Base-by-base conservation (phyloP, 2,888 invertebrate genomes). In the Camponotus fellah region DNA sequence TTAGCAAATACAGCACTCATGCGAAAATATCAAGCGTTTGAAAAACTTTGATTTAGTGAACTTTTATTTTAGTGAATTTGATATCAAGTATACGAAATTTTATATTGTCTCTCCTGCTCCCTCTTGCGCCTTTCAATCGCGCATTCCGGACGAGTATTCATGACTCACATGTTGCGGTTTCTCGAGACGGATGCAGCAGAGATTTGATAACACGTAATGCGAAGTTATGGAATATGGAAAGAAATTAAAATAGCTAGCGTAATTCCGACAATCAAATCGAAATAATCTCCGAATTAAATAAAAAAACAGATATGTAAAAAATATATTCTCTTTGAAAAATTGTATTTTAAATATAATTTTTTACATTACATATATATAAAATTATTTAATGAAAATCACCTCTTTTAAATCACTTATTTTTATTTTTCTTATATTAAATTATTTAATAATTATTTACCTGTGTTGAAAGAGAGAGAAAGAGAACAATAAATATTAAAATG, bases 211-310 rank as follows among this genome's bases (percentile, higher is more conserved):
- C 71, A 37, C 58, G 37, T 46, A 60, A 26, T 26, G 71, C 37
- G 46, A 60, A 46, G 71, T 79, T 69, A 77, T 34, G 37, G 69
- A 58, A 79, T 46, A 46, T 60, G 60, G 56, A 17, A 56, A 8
- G 32, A 72, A 72, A 80, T 80, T 80, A 80, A 80, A 60, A 62
- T n/a, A 34, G 46, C 56, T 72, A 80, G 62, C 26, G 60, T 60
- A 72, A 80, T 60, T 80, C 60, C 71, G 62, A 37, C 71, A 37
- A 12, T n/a, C 56, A 4, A 56, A 34, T 53, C 32, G n/a, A 32
- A 34, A 66, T 12, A 8, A 17, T 43, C 56, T 58, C 34, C 46
- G 26, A 46, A 37, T 80, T 21, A 10, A 56, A 37, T 46, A 64
- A 40, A 14, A 12, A 26, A 12, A 43, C 1, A 69, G n/a, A 69